A percentile compares a stretch with the other conserved stretches of the same genome.
Conservation (phyloP, 1,140 invertebrate genomes). For the Papilio helenus region DNA sequence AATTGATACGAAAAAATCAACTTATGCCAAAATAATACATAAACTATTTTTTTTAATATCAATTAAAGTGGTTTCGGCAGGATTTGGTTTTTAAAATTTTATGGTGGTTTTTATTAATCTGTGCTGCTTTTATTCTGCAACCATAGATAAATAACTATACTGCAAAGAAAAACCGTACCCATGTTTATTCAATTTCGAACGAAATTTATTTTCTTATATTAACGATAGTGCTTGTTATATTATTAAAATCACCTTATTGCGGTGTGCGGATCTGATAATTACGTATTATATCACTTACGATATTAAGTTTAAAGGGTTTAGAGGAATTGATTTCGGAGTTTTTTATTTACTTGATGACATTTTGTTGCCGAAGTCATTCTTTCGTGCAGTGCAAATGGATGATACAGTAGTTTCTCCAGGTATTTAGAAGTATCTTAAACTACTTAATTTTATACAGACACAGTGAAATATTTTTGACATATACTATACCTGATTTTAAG, state of each 20-base stretch:
- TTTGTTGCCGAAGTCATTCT: conserved; percentile 63
- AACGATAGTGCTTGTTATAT: conserved; percentile 17
- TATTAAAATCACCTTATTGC: conserved; percentile 2
- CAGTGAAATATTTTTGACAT: conserved; percentile 33
- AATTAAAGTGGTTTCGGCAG: too few species aligned
- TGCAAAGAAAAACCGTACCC: conserved; percentile 3
- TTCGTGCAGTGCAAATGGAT: conserved; percentile 76
- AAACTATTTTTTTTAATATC: too few species aligned
- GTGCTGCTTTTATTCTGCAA: neutral
- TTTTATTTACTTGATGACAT: conserved; percentile 56
- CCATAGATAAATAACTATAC: neutral
- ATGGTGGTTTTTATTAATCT: neutral
- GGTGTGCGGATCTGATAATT: conserved; percentile 1
- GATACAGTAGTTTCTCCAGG: conserved; percentile 78
- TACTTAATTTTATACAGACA: conserved; percentile 20
- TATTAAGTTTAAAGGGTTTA: conserved; percentile 38
- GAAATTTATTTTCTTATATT: conserved; percentile 20
- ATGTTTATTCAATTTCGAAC: conserved; percentile 4
- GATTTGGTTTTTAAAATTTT: neutral
- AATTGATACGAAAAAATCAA: too few species aligned
- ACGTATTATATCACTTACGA: neutral
- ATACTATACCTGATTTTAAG: conserved; percentile 49
- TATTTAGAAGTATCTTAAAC: conserved; percentile 49
- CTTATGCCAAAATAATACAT: too few species aligned
- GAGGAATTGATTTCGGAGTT: conserved; percentile 37